Evolutionary conservation across 2,888 invertebrate genomes (phyloP), one percentile per base, ranked within the genome.

Genomic region (Syrphus vitripennis): DNA sequence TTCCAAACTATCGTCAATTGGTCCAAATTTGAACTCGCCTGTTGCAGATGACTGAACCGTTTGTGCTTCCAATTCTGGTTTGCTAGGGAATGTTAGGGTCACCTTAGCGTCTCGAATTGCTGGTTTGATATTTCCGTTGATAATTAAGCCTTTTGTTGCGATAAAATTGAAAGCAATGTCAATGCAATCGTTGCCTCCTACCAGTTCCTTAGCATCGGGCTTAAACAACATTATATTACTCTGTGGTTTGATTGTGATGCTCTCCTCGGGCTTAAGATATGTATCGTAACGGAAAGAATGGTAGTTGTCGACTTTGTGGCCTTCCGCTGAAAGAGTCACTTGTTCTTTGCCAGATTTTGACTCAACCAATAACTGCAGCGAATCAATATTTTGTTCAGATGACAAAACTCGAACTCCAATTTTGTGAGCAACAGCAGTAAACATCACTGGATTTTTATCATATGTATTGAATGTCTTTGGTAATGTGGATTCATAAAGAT

Each of bases 11-110:
- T 95, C 95, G 91, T 96, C 96, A 61, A 98, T 94, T 4, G 98
- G 98, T 0, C 97, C 98, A 90, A 98, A 96, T 89, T 94, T 95
- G 92, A 97, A 98, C 53, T 93, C 93, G 19, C 99, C 99, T 48
- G 95, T 94, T 0, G 93, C 90, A 21, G 95, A 94, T 0, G 98
- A 97, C 61, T 93, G 92, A 16, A 88, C 80, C 12, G 89, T 88
- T 29, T 90, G 81, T 12, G 88, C 21, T 45, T 77, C 29, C 5
- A 90, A 31, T 14, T 92, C 91, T 0, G 90, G 89, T 65, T 92
- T 91, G 45, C 92, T 90, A 10, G 92, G 92, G 71, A 93, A 92
- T 12, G 90, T 91, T 34, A 95, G 91, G 0, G 94, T 94, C 77
- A 96, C 90, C 19, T 93, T 92, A 55, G 94, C 95, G 50, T 93